Evolutionary conservation across 2,113 vertebrate species (phyloP), one percentile per base, ranked within the genome.

Genomic region (Epinephelus cyanopodus): DNA sequence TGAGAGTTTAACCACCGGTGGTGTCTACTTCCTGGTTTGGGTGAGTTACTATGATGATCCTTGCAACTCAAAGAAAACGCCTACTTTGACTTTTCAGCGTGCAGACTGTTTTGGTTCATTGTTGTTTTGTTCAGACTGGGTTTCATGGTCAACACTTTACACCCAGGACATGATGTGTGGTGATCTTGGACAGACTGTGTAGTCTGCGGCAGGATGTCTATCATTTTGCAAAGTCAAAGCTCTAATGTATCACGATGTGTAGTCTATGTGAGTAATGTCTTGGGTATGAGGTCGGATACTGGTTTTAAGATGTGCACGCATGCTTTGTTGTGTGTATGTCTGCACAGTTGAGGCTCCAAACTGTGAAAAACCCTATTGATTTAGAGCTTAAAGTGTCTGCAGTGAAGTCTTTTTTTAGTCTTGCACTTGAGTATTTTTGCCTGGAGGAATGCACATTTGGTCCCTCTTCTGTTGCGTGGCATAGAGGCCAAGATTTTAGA

Each of bases 1-100:
- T 42, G 12, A 52, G 29, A 12, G 3, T 21, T 66, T 54, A 15
- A 21, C 37, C 23, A 45, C 0, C 53, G 3, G 37, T 15, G 72
- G n/a, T 5, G 27, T 61, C 54, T 47, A 5, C 39, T 90, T 83
- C 77, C 56, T 79, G 27, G 27, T 70, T 60, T 47, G 2, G 81
- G 86, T 92, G 77, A 90, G 88, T 86, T 37, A 2, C 3, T 17
- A 29, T 37, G 21, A 17, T 74, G 57, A 2, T 21, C 6, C 2
- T 18, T 9, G 1, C 6, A 76, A 29, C 6, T 23, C 12, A 23
- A 29, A 60, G n/a, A 23, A 65, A 61, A 78, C 53, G 2, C 18
- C 57, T 12, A 2, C 3, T 61, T 47, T 61, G 0, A 53, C 6
- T 27, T 45, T 45, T n/a, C 19, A 37, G 9, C 15, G 23, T 25